These are phyloP conservation scores for Liparis tanakae DNA, from an alignment of 2,797 vertebrate species.

Conservation along the genomic window DNA sequence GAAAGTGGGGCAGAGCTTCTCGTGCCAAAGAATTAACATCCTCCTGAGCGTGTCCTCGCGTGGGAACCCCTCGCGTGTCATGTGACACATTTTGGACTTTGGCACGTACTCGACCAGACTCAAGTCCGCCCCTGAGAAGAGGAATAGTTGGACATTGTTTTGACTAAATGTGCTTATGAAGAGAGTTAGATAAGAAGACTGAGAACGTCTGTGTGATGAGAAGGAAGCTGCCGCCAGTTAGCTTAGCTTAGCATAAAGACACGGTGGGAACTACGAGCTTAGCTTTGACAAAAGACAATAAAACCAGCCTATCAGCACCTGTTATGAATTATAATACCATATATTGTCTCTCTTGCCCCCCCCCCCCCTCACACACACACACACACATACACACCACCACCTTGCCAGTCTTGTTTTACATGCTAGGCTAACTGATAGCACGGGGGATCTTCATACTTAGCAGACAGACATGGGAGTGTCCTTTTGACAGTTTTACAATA, in stretches of 20 bases:
- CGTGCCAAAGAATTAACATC: neutral
- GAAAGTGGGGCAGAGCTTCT: slow-evolving; percentile 12
- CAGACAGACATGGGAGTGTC: neutral
- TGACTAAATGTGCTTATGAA: neutral
- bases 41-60: slow-evolving; percentile 2
- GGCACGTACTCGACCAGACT: neutral
- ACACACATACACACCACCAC: too few species aligned
- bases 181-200: neutral
- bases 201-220: neutral
- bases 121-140: neutral
- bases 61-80: slow-evolving; percentile 8
- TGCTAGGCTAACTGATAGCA: neutral
- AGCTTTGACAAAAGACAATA: neutral
- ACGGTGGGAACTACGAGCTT: neutral
- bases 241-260: neutral
- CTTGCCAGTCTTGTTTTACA: neutral
- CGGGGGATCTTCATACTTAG: neutral
- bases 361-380: too few species aligned
- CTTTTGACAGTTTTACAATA: neutral
- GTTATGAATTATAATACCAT: neutral
- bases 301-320: neutral
- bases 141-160: neutral
- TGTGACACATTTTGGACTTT: neutral
- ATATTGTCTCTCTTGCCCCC: neutral
- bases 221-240: neutral